Evolutionary conservation across 2,113 vertebrate genomes (phyloP).

Genomic region (Rhea americana): DNA sequence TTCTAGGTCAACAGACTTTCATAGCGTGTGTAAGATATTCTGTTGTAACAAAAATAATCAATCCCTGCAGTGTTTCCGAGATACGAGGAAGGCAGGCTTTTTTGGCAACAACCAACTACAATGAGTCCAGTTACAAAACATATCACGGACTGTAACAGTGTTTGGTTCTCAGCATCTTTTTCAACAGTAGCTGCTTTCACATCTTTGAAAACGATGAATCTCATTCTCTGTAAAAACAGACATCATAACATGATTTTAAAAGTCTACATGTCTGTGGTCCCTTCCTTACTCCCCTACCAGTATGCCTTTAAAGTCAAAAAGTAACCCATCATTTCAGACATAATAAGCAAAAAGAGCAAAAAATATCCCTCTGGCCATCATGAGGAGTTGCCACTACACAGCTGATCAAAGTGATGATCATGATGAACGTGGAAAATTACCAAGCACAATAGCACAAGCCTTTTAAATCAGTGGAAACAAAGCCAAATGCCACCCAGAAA

Average conservation of each 20-base stretch:
- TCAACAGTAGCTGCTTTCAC: not conserved
- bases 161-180: not conserved
- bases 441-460: not conserved
- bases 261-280: not conserved
- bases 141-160: not conserved
- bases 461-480: conserved; percentile 34
- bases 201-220: not conserved
- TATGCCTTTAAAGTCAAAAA: not conserved
- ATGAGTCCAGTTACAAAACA: not conserved
- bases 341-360: not conserved
- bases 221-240: not conserved
- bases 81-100: not conserved
- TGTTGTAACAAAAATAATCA: conserved; percentile 5
- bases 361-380: conserved; percentile 1
- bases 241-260: not conserved
- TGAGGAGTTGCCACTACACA: conserved; percentile 8
- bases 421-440: not conserved
- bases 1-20: conserved; percentile 49
- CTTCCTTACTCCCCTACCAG: not conserved
- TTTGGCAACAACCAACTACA: not conserved
- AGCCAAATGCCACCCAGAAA: conserved; percentile 14
- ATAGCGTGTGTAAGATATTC: not conserved
- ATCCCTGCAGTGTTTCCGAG: not conserved
- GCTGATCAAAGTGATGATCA: conserved; percentile 45
- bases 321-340: not conserved